Evolutionary conservation across 2,888 invertebrate species (phyloP), one percentile per base, ranked within the genome.

Genomic region (Cantharis flavilabris): DNA sequence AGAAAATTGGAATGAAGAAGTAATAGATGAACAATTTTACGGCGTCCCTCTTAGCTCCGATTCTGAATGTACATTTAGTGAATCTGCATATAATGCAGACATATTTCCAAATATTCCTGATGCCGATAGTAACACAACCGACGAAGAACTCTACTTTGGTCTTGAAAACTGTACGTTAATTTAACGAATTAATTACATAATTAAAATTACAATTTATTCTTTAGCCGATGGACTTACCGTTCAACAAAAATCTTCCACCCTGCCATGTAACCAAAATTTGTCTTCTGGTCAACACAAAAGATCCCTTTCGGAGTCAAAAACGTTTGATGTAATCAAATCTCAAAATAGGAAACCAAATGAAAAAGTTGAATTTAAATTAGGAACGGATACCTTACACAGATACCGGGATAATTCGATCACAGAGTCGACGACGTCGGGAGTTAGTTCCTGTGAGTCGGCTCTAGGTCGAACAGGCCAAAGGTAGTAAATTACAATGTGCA

Each of bases 391-490:
- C 86, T 87, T 88, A 85, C 85, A 90, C 89, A 81, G 91, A 85
- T 86, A 91, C 86, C 87, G 91, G n/a, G 90, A 90, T 80, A 91
- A 90, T 86, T 91, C 91, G 1, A 90, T 91, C 83, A 93, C 93
- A n/a, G 95, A 95, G 85, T 95, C 95, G 1, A 94, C 94, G 76
- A 95, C 95, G 0, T 95, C 95, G 79, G 96, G 95, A 64, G 93
- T 96, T 20, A 94, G 95, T 88, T 96, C 95, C 75, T 94, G 93
- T 83, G 96, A 96, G 87, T 95, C 95, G 1, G 92, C 92, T 71
- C 89, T 91, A 26, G 93, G 91, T 78, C 91, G 91, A 85, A 82
- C 81, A 70, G 76, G 80, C n/a, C 79, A 92, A 83, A 91, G 91
- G 90, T 92, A 87, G 63, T 70, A 67, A 69, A 64, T 30, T 62